Percentiles rank a stretch among this genome's conserved stretches.
Evolutionary conservation across 2,113 vertebrate genomes (phyloP).

Genomic region (Bambusicola thoracicus): DNA sequence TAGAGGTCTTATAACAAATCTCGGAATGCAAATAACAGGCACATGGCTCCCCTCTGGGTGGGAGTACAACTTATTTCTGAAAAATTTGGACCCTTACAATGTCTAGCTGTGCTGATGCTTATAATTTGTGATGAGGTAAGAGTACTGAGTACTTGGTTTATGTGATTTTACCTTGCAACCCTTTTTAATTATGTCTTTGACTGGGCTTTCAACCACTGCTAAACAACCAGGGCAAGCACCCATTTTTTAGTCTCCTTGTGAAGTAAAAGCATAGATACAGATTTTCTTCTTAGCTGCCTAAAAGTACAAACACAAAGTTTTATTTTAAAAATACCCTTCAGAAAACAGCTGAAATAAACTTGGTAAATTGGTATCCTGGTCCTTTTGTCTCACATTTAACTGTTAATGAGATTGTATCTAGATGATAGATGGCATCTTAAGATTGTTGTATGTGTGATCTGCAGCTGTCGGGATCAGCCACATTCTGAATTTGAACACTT

Average conservation of each 20-base stretch:
- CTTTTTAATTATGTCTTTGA: background rate
- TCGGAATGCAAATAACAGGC: constrained; percentile 55
- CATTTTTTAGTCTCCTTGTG: background rate
- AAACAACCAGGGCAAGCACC: background rate
- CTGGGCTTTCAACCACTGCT: background rate
- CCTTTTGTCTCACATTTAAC: background rate
- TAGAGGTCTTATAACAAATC: constrained; percentile 46
- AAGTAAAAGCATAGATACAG: background rate
- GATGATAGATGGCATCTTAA: background rate
- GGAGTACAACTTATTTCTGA: constrained; percentile 19
- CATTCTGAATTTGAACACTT: background rate
- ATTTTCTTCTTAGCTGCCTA: constrained; percentile 1
- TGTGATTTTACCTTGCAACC: background rate
- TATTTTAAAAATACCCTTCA: background rate
- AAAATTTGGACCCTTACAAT: background rate
- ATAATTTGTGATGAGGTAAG: background rate
- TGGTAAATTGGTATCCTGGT: background rate
- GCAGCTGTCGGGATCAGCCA: background rate
- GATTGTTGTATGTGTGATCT: background rate
- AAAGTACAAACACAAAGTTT: background rate
- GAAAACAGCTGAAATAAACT: background rate
- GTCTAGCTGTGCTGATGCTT: constrained; percentile 12
- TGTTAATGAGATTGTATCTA: background rate
- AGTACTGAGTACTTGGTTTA: background rate
- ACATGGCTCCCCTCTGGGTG: background rate